A percentile compares a stretch with the other conserved stretches of the same genome.
These are phyloP conservation scores for Hyles lineata DNA, from an alignment of 2,888 invertebrate species.

Conservation along the genomic window DNA sequence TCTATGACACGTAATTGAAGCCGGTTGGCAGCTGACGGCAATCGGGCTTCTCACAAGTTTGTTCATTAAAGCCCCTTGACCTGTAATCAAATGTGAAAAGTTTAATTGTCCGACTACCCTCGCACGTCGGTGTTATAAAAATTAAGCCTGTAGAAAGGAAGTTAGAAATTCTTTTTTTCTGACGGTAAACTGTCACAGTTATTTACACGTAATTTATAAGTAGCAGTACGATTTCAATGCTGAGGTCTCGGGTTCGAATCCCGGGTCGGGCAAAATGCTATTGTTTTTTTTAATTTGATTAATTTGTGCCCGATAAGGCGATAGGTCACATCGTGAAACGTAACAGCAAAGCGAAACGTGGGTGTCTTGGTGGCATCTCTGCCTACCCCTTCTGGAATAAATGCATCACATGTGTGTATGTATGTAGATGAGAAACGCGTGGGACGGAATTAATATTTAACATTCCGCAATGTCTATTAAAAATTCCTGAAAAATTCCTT, in stretches of 20 bases:
- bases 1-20: constrained; percentile 16
- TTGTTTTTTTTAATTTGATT: too few relatives aligned
- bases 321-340: too few relatives aligned
- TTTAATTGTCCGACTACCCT: constrained; percentile 43
- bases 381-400: too few relatives aligned
- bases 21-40: constrained; percentile 38
- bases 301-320: too few relatives aligned
- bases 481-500: too few relatives aligned
- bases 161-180: background rate
- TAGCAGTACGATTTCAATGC: background rate
- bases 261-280: background rate
- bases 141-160: background rate
- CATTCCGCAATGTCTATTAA: too few relatives aligned
- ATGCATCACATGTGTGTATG: too few relatives aligned
- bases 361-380: too few relatives aligned
- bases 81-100: constrained; percentile 42
- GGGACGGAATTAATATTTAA: too few relatives aligned
- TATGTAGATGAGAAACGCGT: too few relatives aligned
- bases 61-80: constrained; percentile 47
- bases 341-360: too few relatives aligned
- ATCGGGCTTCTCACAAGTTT: constrained; percentile 44
- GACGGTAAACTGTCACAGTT: too few relatives aligned
- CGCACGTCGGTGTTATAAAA: constrained; percentile 14
- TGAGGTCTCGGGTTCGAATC: background rate
- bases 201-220: background rate